These are phyloP conservation scores for Semicossyphus pulcher DNA, from an alignment of 2,113 vertebrate species.

Conservation along the genomic window DNA sequence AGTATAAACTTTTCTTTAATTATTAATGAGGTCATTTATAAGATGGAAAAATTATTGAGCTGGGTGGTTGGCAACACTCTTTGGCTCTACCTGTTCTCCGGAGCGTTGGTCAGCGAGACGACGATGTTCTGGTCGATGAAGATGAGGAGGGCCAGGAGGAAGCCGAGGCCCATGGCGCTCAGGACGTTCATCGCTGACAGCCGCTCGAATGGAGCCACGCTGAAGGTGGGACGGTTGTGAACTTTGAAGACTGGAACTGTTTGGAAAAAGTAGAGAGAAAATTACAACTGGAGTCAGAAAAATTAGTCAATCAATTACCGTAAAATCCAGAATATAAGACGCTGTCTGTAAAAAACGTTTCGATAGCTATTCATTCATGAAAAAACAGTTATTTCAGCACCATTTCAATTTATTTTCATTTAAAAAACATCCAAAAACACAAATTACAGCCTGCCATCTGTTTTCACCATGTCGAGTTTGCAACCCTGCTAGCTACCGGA, in stretches of 20 bases:
- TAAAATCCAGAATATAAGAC: too few relatives aligned
- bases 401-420: too few relatives aligned
- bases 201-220: constrained; percentile 87
- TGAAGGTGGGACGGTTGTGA: constrained; percentile 88
- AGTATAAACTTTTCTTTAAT: too few relatives aligned
- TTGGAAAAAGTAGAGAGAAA: background rate
- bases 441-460: too few relatives aligned
- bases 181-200: constrained; percentile 88
- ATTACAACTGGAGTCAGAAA: background rate
- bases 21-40: background rate
- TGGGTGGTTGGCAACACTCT: background rate
- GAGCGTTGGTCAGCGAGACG: constrained; percentile 92
- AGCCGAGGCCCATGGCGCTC: constrained; percentile 94
- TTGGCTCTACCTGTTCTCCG: constrained; percentile 91
- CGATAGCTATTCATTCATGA: too few relatives aligned
- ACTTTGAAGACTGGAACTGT: constrained; percentile 96
- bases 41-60: background rate
- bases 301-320: too few relatives aligned
- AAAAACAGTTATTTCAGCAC: too few relatives aligned
- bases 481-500: too few relatives aligned
- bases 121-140: constrained; percentile 99
- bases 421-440: too few relatives aligned
- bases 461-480: too few relatives aligned
- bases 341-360: too few relatives aligned
- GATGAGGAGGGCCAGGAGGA: constrained; percentile 96